Evolutionary conservation across 2,113 vertebrate species (phyloP).

Genomic region (crab-eating macaque (Macaca fascicularis)): DNA sequence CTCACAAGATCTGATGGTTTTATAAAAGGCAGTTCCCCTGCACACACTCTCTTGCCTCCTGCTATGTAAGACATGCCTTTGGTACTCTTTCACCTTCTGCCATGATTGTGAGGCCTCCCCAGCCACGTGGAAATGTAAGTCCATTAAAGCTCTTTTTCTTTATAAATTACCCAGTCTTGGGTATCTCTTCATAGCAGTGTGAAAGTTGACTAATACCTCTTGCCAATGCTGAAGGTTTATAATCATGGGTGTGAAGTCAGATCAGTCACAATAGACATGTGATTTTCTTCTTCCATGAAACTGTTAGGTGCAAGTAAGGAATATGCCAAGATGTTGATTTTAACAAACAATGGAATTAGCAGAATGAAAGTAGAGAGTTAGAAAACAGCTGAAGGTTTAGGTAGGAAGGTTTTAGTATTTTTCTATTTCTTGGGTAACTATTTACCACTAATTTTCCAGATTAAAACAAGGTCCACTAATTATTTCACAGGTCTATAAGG

Average conservation of each 20-base stretch:
- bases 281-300: neutral
- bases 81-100: no score
- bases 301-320: neutral
- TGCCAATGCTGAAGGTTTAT: neutral
- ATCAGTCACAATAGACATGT: neutral
- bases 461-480: neutral
- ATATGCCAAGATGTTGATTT: neutral
- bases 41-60: no score
- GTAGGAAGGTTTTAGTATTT: neutral
- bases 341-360: neutral
- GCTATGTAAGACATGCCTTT: no score
- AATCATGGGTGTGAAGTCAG: neutral
- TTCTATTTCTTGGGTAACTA: neutral
- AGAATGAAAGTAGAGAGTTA: neutral
- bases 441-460: neutral
- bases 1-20: no score
- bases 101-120: no score
- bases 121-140: no score
- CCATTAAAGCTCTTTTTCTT: no score
- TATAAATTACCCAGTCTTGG: no score
- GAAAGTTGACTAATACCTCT: no score
- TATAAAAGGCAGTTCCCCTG: no score
- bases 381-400: neutral
- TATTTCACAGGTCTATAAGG: neutral
- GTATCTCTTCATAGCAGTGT: no score